Base-by-base conservation (phyloP, 1,140 invertebrate species). In the Listronotus oregonensis region DNA sequence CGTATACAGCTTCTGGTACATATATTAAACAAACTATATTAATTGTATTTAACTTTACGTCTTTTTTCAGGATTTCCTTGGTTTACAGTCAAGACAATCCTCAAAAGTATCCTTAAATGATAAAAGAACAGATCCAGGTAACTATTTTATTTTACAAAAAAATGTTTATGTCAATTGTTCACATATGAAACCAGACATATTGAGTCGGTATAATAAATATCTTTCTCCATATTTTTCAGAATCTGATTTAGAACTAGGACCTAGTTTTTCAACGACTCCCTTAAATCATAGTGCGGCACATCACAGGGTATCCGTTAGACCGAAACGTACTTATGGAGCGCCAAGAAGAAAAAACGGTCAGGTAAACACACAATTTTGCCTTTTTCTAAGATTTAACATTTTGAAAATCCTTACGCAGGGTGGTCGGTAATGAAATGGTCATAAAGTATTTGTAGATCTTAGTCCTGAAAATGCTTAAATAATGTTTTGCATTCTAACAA, bases 221-320 rank as follows among this genome's bases (percentile, higher is more conserved):
- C 1, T 37, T 1, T 5, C 8, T 8, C 6, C 43, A 9, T 37
- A 17, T 5, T 50, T 51, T 43, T 42, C 37, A 76, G 73, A 78
- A 65, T 72, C 70, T n/a, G 71, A 75, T 55, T 68, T 75, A 56
- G 80, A 80, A 66, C 68, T 76, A 47, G 76, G 76, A 51, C 63
- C 67, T n/a, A 75, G 54, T 61, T 70, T 75, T 17, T 73, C 73
- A 9, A 71, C 78, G 18, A 82, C 86, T 65, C 86, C 88, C 40
- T 81, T 92, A 50, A 90, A 87, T 73, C 90, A 91, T 76, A 87
- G 86, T n/a, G 90, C 89, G 14, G 90, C 90, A 37, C 84, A 83
- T 62, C 90, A 27, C 81, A 89, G 90, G 78, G 90, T 91, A 39
- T 27, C 21, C 21, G 85, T 92, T 39, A 27, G 86, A 32, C 90